phyloP scores from a whole-genome alignment of 2,113 vertebrate species.

The Orientallactaga bullata region DNA sequence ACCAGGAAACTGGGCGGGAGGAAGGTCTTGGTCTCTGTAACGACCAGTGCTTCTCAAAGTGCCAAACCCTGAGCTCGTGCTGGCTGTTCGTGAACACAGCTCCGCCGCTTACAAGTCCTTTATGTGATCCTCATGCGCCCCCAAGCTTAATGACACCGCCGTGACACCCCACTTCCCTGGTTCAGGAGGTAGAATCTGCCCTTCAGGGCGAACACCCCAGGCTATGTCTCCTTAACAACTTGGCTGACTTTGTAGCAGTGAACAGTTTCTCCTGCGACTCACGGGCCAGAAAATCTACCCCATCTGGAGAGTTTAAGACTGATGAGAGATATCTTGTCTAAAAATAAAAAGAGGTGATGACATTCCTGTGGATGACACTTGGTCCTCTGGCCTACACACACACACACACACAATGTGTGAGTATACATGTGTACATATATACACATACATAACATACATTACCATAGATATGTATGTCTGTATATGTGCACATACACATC shows the following conservation, averaged over 20 bases:
- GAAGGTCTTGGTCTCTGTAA: not conserved
- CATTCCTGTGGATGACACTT: too few relatives aligned
- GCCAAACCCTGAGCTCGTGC: not conserved
- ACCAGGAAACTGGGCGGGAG: too few relatives aligned
- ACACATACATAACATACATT: too few relatives aligned
- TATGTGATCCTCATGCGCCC: not conserved
- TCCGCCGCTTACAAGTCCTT: not conserved
- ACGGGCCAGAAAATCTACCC: too few relatives aligned
- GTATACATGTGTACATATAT: too few relatives aligned
- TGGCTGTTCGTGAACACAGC: not conserved
- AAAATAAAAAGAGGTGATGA: too few relatives aligned
- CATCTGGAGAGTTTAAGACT: too few relatives aligned
- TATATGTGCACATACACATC: too few relatives aligned
- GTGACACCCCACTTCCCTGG: not conserved
- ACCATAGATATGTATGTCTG: too few relatives aligned
- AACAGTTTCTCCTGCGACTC: not conserved
- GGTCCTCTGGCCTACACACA: too few relatives aligned
- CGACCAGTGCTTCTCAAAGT: not conserved
- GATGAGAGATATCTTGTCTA: too few relatives aligned
- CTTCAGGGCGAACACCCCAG: slow-evolving; percentile 2
- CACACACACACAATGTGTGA: too few relatives aligned
- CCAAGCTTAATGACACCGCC: not conserved
- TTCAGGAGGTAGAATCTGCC: not conserved
- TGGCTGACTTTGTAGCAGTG: not conserved
- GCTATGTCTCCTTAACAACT: not conserved